Evolutionary conservation across 2,888 invertebrate genomes (phyloP).

Genomic region (Limenitis camilla): DNA sequence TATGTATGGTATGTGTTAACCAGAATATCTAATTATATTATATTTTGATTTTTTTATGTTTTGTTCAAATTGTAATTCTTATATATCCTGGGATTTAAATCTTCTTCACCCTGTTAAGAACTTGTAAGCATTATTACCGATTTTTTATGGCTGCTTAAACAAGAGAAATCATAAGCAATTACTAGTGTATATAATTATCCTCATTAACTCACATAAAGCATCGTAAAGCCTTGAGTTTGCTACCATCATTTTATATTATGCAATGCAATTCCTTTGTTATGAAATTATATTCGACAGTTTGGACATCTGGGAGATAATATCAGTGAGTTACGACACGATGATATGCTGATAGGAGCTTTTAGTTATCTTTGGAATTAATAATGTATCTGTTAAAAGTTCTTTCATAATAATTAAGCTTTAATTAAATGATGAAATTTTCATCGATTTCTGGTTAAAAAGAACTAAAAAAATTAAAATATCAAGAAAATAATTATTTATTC

Average conservation of each 20-base stretch:
- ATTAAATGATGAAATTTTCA: background rate
- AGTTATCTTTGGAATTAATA: background rate
- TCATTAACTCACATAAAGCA: background rate
- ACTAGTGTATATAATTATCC: background rate
- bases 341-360: background rate
- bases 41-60: too few relatives aligned
- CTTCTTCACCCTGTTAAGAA: too few relatives aligned
- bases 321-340: background rate
- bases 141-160: background rate
- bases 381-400: too few relatives aligned
- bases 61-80: too few relatives aligned
- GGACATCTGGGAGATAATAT: background rate
- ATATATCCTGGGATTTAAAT: too few relatives aligned
- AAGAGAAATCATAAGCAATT: background rate
- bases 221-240: background rate
- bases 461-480: background rate
- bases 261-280: constrained; percentile 7
- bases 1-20: too few relatives aligned
- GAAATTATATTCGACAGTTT: constrained; percentile 6
- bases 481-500: constrained; percentile 3
- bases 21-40: too few relatives aligned
- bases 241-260: background rate
- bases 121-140: too few relatives aligned
- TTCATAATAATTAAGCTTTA: too few relatives aligned
- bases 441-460: background rate